Evolutionary conservation across 2,888 invertebrate species (phyloP), one percentile per base, ranked within the genome.

Genomic region (Eupithecia tripunctaria): DNA sequence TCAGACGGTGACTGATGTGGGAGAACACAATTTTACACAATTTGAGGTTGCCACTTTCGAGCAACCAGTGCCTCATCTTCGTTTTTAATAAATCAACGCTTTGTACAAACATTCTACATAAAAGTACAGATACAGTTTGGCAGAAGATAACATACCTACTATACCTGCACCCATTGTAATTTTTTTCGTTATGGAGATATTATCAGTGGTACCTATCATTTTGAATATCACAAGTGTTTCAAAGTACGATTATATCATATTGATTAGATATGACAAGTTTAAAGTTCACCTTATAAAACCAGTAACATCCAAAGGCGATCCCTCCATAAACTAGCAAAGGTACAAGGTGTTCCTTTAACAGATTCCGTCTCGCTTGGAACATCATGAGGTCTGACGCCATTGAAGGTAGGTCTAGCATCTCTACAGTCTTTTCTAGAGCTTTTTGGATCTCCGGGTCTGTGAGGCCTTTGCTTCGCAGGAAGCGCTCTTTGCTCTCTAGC

Each of bases 321-420:
- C 97, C 96, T 69, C 97, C 97, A 76, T 98, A 95, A n/a, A 98
- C 86, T 25, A 97, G 96, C 32, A 97, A 89, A 3, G 96, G 96
- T 80, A 97, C 95, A 43, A 97, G 92, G 78, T 97, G 90, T 79
- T 98, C 97, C 87, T 96, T 95, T 67, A 97, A 90, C 92, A 93
- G 91, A 6, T 91, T 90, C 36, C 85, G 83, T 41, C 89, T 84
- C 0, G 92, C 87, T 27, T 90, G 90, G 82, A 90, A 92, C 82
- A 89, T 87, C 88, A 92, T 86, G 29, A 95, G 84, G 73, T 94
- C 94, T 0, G 94, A 92, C 2, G 93, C 84, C 75, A 94, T 79
- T 0, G 92, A 85, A 0, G 94, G 89, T 29, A 93, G 78, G 32
- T 93, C 93, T 14, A 94, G 63, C 67, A 89, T 71, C 15, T 92